Evolutionary conservation across 2,113 vertebrate species (phyloP).

Genomic region (Rhinoptilus africanus): DNA sequence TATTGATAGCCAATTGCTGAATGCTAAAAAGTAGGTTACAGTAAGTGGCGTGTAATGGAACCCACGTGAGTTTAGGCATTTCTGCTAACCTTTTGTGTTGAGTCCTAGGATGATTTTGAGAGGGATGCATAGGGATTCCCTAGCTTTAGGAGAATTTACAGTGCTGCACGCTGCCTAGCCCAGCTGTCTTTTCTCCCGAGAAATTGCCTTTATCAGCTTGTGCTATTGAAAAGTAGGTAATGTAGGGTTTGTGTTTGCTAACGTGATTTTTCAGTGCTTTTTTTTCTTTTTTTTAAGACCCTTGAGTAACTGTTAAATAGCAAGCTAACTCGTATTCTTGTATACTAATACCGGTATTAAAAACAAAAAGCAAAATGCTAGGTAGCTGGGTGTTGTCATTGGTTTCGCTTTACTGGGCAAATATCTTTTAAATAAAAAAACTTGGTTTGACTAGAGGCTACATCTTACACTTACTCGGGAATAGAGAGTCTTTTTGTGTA

Average conservation of each 20-base stretch:
- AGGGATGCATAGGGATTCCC: background rate
- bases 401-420: background rate
- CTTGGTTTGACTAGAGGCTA: background rate
- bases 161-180: background rate
- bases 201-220: background rate
- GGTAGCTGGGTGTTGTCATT: background rate
- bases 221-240: background rate
- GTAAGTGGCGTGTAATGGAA: slow-evolving; percentile 29
- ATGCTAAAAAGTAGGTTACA: slow-evolving; percentile 58
- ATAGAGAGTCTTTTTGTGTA: background rate
- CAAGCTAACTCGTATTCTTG: background rate
- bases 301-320: background rate
- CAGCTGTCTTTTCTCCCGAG: background rate
- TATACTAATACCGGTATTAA: background rate
- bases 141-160: background rate
- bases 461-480: background rate
- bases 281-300: background rate
- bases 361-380: background rate
- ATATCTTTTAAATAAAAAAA: background rate
- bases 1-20: slow-evolving; percentile 47
- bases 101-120: background rate
- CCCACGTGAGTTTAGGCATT: background rate
- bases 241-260: background rate
- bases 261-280: background rate
- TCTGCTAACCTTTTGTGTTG: background rate